Evolutionary conservation across 2,888 invertebrate genomes (phyloP), one percentile per base, ranked within the genome.

Genomic region (Bugulina stolonifera): DNA sequence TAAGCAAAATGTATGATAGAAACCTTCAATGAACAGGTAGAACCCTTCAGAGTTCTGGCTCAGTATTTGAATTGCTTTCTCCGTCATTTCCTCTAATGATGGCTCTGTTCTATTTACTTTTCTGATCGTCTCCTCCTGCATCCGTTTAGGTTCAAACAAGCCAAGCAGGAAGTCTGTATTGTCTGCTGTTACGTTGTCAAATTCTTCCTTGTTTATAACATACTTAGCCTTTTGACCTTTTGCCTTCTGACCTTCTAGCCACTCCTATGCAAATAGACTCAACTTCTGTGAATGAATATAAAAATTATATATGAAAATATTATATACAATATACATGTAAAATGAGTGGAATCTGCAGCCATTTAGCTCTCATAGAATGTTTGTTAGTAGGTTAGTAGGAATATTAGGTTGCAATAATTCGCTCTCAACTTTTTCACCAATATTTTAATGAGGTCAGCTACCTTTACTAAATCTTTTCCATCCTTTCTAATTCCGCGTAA

Each of bases 71-170:
- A 94, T 90, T 0, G 93, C 93, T 70, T 88, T 89, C 77, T 88
- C 87, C 0, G 91, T 91, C 93, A 94, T 92, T 81, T 93, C 91
- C 73, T 88, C 88, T n/a, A 94, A 81, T 0, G 90, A 88, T 0
- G 93, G 93, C 73, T 89, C 88, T 3, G 77, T 23, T 0, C 81
- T 54, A 3, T 35, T 1, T 57, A 57, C 23, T 5, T 25, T 18
- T 1, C 89, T 88, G 77, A 90, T 74, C 35, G 83, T 75, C 5
- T 82, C 89, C 73, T 91, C 79, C 75, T 91, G 90, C 89, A 91
- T 88, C 79, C 92, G 90, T 74, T 88, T 88, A 27, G 74, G 73
- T 25, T 77, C 77, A 74, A 82, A 82, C 58, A 83, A 72, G 35
- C 82, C 94, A 74, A 94, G 82, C n/a, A 94, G 86, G 83, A 89